Evolutionary conservation across 2,797 vertebrate genomes (phyloP), one percentile per base, ranked within the genome.

Genomic region (Nothura maculosa): DNA sequence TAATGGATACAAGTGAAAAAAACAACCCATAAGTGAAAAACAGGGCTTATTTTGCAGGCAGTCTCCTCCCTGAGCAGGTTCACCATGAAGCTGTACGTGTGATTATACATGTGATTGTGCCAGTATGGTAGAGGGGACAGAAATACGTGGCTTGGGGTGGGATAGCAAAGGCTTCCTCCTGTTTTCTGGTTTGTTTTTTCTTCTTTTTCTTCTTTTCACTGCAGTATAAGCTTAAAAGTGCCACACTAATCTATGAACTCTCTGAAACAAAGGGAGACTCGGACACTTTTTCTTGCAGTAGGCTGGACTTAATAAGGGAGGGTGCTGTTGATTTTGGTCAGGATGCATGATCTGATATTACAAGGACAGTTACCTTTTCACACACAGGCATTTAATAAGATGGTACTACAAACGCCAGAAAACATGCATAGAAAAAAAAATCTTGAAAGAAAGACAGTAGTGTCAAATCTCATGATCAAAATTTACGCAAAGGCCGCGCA

Each of bases 401-500:
- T 2, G 6, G 68, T 80, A 80, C 52, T 30, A 62, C 61, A 64
- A 86, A 68, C 40, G 69, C 19, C 63, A 68, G 81, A 89, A 88
- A 67, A 17, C 62, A 30, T 21, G 84, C 52, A 89, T 84, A 92
- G 72, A 66, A 58, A 74, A 80, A 48, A 48, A 80, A 6, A 12
- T 22, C 79, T 62, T 58, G 40, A 64, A 89, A 1, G 10, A 85
- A 58, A 68, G 62, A 93, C 68, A 95, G 43, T 36, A 8, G 84
- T 43, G 77, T 47, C 79, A 86, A 80, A 34, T 3, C 36, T 43
- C 40, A 48, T 55, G 77, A 73, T 17, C 38, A 68, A 52, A 30
- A 57, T 21, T 79, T 79, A 89, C 55, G 90, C 54, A 96, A 97
- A 64, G 28, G 60, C 63, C 60, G 80, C 66, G 86, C 82, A 94